Base-by-base conservation (phyloP, 1,140 invertebrate species). In the Drosophila eugracilis region DNA sequence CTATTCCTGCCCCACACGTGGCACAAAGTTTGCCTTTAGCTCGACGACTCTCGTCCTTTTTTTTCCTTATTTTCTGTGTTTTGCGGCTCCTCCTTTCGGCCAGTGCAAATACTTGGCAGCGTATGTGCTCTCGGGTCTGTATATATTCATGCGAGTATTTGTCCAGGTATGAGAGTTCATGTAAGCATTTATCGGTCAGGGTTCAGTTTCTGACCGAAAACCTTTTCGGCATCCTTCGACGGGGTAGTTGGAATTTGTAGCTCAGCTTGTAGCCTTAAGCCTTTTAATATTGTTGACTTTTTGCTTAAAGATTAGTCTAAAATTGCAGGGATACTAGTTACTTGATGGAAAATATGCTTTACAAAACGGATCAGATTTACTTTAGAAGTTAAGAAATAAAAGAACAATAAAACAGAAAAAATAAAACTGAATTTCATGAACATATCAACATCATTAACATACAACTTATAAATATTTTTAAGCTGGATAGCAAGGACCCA, bases 1-100 rank as follows among this genome's bases (percentile, higher is more conserved):
- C 57, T 52, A 34, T 34, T n/a, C 12, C 21, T 24, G 24, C 47
- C 7, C 15, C 34, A 45, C 59, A 84, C 79, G 55, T 79, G 77
- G 81, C 62, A 21, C 49, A 85, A 86, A 86, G 60, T 86, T 85
- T 85, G 77, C 81, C 78, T 74, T 86, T 47, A 65, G 84, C 60
- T 66, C 74, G 34, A 44, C 49, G 21, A 47, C 70, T 74, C 30
- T 49, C 14, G 3, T 32, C 24, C 6, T 21, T 26, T 32, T 36
- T 39, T 30, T 37, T 63, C 53, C 30, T 54, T n/a, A n/a, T n/a
- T n/a, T n/a, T n/a, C n/a, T n/a, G n/a, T n/a, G n/a, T n/a, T n/a
- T 69, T 59, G 59, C 34, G 44, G 32, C 45, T 75, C 44, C 47
- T 67, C 28, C 39, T 34, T 59, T 53, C 39, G 55, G 39, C 30